Evolutionary conservation across 2,113 vertebrate species (phyloP), one percentile per base, ranked within the genome.

Genomic region (Leptocoma aspasia): DNA sequence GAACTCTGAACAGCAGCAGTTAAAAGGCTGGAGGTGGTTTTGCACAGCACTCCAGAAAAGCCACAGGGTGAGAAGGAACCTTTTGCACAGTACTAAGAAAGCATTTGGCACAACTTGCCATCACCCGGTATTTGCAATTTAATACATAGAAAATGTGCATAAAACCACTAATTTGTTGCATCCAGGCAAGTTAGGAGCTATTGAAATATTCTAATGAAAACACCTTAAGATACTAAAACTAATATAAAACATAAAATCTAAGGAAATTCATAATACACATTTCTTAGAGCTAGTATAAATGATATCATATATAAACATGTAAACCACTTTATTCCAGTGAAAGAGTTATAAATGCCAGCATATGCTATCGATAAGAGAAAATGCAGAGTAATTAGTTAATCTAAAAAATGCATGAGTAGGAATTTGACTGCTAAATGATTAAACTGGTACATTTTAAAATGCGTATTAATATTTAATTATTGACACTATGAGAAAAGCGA

Each of bases 371-470:
- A 96, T 94, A 95, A 2, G 10, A 94, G 90, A 85, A 95, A 94
- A 94, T 39, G 88, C 75, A 83, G 79, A 94, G 92, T 97, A 96
- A 97, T 97, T 97, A 96, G 95, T 95, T 90, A 96, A 90, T 92
- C 93, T 97, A 95, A 97, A 97, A 97, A 96, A 97, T 97, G 96
- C 92, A 97, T 97, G 96, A 97, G 95, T 78, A 94, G 85, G 90
- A 97, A 96, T 97, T 96, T 95, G 95, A 96, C 96, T 97, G 92
- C 93, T 96, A 96, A 97, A 97, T 97, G 95, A 97, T 97, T 97
- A 94, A 96, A 96, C 92, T 75, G 75, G 71, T 82, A 94, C 87
- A 96, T 89, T 94, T 95, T 87, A 80, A 95, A 93, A 75, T 91
- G 69, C 84, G 53, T 91, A 92, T 93, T 97, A 93, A 92, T 90